Evolutionary conservation across 1,140 invertebrate species (phyloP).

Genomic region (Papilio glaucus): DNA sequence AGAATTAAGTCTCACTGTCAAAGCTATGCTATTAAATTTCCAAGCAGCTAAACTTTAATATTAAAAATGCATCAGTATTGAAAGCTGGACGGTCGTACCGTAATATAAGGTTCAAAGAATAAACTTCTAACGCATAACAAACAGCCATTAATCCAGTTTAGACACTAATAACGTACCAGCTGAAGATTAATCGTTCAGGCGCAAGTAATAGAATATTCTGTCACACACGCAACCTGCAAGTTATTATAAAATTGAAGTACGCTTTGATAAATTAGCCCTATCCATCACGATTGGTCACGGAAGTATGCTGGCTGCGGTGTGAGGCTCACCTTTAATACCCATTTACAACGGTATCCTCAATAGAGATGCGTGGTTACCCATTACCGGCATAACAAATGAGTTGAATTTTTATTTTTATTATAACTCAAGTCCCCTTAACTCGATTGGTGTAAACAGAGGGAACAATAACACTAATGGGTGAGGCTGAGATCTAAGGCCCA

Average conservation of each 20-base stretch:
- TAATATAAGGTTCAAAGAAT: constrained; percentile 26
- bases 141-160: constrained; percentile 77
- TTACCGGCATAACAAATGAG: constrained; percentile 40
- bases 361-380: constrained; percentile 27
- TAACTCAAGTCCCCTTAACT: neutral
- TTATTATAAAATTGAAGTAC: constrained; percentile 79
- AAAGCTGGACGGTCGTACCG: neutral
- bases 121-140: constrained; percentile 64
- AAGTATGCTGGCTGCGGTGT: constrained; percentile 49
- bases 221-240: constrained; percentile 75
- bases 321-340: constrained; percentile 41
- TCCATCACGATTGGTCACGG: constrained; percentile 80
- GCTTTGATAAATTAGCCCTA: constrained; percentile 77
- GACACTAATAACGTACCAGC: constrained; percentile 66
- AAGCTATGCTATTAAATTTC: neutral
- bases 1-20: neutral
- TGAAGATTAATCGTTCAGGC: constrained; percentile 72
- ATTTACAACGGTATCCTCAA: constrained; percentile 34
- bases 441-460: neutral
- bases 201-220: constrained; percentile 78
- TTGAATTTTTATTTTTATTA: constrained; percentile 15
- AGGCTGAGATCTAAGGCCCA: too few species aligned
- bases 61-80: constrained; percentile 6
- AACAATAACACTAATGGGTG: too few species aligned
- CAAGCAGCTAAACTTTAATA: neutral